Base-by-base conservation (phyloP, 2,888 invertebrate genomes). In the Thymelicus acteon region DNA sequence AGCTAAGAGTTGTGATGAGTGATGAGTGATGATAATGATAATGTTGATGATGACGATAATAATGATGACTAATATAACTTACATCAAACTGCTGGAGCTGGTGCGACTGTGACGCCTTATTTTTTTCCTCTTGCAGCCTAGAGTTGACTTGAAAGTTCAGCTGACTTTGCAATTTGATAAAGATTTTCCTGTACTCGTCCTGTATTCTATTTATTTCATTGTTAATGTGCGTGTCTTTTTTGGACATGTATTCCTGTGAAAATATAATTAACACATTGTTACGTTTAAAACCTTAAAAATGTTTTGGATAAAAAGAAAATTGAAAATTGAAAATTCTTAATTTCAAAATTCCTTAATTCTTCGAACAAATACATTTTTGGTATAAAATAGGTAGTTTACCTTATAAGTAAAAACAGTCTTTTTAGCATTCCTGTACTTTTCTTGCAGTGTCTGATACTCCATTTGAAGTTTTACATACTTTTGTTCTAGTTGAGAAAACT, bases 171-270 rank as follows among this genome's bases (percentile, higher is more conserved):
- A 95, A 84, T 79, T 94, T 94, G 48, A 92, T 81, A 76, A 95
- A 92, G 79, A 94, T 94, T 79, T 92, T 93, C 75, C 94, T 88
- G 79, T 96, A 96, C 74, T 95, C 95, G 54, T 94, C 91, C 78
- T 96, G 95, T 77, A 96, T 94, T 54, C 96, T 91, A 73, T 95
- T 95, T 81, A 95, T 94, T 83, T 96, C 96, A 72, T 93, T 94
- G 76, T 93, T 91, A 75, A 95, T 94, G 79, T 96, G 95, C 39
- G 94, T 94, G 72, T 96, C 96, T 77, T 95, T 96, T 75, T 96
- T 95, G 40, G 94, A 90, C 19, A 95, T 94, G 76, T 95, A 95
- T 74, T 95, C 94, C 95, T 95, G 78, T 24, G 86, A 84, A 54
- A 31, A 31, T 31, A 31, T 31, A 31, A 31, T 5, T 31, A 5